These are phyloP conservation scores for Aphelocoma californica DNA, from an alignment of 2,797 vertebrate species.

Conservation along the genomic window DNA sequence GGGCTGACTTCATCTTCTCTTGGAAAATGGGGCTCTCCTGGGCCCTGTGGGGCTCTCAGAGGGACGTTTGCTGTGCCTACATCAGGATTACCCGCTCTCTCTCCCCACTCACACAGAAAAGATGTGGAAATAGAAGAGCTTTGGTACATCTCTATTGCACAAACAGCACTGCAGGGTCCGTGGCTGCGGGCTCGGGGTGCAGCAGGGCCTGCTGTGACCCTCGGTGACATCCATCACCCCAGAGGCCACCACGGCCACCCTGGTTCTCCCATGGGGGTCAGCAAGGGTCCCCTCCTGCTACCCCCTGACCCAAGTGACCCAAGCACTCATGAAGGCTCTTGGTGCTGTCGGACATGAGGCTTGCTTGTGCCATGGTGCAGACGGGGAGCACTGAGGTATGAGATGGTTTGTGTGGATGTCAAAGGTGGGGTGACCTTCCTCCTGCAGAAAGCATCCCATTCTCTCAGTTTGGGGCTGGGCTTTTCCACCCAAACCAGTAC, in stretches of 20 bases:
- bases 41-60: not conserved
- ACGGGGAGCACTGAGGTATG: accelerated
- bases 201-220: not conserved
- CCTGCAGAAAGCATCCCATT: not conserved
- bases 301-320: not conserved
- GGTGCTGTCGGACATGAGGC: not conserved
- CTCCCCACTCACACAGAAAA: not conserved
- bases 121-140: not conserved
- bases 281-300: not conserved
- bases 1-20: not conserved
- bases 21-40: not conserved
- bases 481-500: not conserved
- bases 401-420: not conserved
- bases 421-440: not conserved
- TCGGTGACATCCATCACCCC: not conserved
- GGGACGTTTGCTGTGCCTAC: not conserved
- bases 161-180: accelerated
- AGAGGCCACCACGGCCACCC: accelerated
- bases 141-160: constrained; percentile 2
- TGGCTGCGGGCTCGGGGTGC: not conserved
- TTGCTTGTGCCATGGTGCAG: accelerated
- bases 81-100: not conserved
- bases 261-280: accelerated
- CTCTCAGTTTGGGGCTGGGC: not conserved
- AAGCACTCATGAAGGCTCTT: accelerated